Evolutionary conservation across 2,888 invertebrate genomes (phyloP).

Genomic region (Acleris cristana): DNA sequence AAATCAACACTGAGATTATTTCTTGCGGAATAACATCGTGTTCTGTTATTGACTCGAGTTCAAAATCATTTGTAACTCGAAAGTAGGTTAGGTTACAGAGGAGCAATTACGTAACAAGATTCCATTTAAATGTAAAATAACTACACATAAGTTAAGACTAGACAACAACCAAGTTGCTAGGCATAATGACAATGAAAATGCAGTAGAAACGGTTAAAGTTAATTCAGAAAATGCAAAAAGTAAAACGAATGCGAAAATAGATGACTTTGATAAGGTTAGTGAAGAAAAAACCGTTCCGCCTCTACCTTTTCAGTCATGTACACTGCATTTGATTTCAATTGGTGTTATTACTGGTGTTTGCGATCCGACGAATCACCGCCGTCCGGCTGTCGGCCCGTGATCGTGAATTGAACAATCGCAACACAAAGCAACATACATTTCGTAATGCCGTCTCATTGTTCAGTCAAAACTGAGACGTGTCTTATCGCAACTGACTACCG

Average conservation of each 20-base stretch:
- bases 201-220: not conserved
- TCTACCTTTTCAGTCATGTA: slow-evolving; percentile 23
- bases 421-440: slow-evolving; percentile 46
- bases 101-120: slow-evolving; percentile 30
- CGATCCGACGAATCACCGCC: slow-evolving; percentile 28
- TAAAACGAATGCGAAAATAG: slow-evolving; percentile 4
- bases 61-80: slow-evolving; percentile 32
- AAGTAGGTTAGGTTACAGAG: slow-evolving; percentile 32
- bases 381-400: slow-evolving; percentile 30
- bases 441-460: slow-evolving; percentile 56
- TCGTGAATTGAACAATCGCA: slow-evolving; percentile 50
- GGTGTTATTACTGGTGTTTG: slow-evolving; percentile 34
- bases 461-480: slow-evolving; percentile 54
- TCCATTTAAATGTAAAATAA: slow-evolving; percentile 1
- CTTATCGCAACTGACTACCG: slow-evolving; percentile 48
- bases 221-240: not conserved
- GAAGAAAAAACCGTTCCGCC: slow-evolving; percentile 30
- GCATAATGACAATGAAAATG: not conserved
- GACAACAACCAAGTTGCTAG: not conserved
- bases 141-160: not conserved
- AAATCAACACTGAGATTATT: slow-evolving; percentile 42
- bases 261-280: slow-evolving; percentile 20
- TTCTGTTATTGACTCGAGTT: slow-evolving; percentile 35
- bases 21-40: slow-evolving; percentile 37
- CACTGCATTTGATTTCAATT: slow-evolving; percentile 33